These are phyloP conservation scores for Priocnemis perturbator DNA, from an alignment of 2,888 invertebrate species.

Conservation along the genomic window DNA sequence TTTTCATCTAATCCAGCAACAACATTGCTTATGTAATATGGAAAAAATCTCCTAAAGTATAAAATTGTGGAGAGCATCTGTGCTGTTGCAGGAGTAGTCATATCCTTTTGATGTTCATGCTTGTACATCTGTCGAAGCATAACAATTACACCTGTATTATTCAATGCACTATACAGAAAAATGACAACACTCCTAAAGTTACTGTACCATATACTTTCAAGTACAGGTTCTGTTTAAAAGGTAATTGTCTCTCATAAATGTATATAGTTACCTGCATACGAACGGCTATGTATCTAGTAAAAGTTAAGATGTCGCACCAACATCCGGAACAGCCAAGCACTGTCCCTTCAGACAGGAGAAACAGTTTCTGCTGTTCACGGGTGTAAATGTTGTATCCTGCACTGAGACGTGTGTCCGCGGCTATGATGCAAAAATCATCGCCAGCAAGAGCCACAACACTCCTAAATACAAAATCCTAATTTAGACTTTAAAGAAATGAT, in stretches of 20 bases:
- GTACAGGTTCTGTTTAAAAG: too few relatives aligned
- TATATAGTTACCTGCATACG: conserved; percentile 83
- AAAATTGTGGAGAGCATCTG: conserved; percentile 97
- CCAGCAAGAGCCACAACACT: conserved; percentile 97
- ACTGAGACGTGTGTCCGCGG: conserved; percentile 95
- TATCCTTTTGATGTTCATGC: conserved; percentile 94
- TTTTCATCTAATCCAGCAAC: conserved; percentile 95
- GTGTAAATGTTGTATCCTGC: conserved; percentile 94
- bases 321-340: conserved; percentile 97
- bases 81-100: conserved; percentile 94
- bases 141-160: too few relatives aligned
- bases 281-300: conserved; percentile 89
- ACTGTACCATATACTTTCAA: too few relatives aligned
- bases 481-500: neutral
- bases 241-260: conserved; percentile 5
- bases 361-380: conserved; percentile 91
- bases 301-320: conserved; percentile 96
- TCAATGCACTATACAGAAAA: too few relatives aligned
- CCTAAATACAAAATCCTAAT: conserved; percentile 76
- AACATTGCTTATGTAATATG: conserved; percentile 97
- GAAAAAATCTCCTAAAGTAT: conserved; percentile 98
- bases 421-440: conserved; percentile 95
- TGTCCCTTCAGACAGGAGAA: conserved; percentile 87
- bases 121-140: conserved; percentile 84
- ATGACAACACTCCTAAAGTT: too few relatives aligned